Conservation (phyloP, 2,113 vertebrate genomes). For the Miniopterus natalensis region DNA sequence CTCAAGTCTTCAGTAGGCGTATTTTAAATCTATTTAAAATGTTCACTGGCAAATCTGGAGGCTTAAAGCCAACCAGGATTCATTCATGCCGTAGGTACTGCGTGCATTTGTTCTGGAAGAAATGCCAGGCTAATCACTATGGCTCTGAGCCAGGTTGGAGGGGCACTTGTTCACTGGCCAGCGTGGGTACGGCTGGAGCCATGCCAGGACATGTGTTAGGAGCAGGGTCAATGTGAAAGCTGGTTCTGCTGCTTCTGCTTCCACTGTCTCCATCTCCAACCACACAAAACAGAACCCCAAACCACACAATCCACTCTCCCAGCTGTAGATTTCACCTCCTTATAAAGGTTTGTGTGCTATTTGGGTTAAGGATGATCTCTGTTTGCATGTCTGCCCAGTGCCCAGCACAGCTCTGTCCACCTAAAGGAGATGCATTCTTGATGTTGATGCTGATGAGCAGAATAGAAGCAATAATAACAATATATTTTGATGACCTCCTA, state of each 20-base stretch:
- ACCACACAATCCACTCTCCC: background rate
- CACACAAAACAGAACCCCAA: background rate
- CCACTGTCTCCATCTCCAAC: background rate
- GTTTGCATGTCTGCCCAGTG: rapidly evolving
- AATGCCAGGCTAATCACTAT: background rate
- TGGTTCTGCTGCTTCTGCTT: background rate
- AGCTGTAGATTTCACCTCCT: background rate
- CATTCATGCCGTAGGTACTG: rapidly evolving
- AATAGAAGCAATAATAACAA: background rate
- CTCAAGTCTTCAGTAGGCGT: background rate
- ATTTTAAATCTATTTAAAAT: background rate
- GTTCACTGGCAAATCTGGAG: background rate
- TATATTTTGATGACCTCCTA: background rate
- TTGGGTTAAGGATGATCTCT: background rate
- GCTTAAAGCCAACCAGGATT: background rate
- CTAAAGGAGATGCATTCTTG: background rate
- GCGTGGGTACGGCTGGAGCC: background rate
- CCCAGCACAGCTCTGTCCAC: rapidly evolving
- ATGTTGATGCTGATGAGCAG: background rate
- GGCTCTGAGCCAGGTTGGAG: background rate
- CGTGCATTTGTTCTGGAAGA: background rate
- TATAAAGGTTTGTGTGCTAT: background rate
- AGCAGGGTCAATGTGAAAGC: background rate
- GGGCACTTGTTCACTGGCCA: too few relatives aligned
- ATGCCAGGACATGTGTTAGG: background rate